A percentile compares a stretch with the other conserved stretches of the same genome.
These are phyloP conservation scores for Eptesicus fuscus DNA, from an alignment of 2,113 vertebrate species.

Conservation along the genomic window DNA sequence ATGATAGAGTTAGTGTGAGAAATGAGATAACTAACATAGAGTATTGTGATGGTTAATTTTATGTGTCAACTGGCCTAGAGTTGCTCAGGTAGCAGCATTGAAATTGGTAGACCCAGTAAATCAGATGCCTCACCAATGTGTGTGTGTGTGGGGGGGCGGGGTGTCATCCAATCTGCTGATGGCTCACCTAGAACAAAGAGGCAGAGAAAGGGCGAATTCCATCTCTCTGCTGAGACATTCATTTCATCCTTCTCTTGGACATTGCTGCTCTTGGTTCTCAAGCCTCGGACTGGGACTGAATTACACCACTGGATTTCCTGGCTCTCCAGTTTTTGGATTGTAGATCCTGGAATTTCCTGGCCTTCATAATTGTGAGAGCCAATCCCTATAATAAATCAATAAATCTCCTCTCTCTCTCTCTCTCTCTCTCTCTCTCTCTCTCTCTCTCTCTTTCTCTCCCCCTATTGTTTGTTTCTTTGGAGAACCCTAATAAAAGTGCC, in stretches of 20 bases:
- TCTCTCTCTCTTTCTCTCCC: no score
- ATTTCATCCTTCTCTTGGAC: not conserved
- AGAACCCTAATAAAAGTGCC: not conserved
- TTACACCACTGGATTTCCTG: not conserved
- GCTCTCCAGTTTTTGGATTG: not conserved
- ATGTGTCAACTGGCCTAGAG: not conserved
- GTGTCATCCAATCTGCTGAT: not conserved
- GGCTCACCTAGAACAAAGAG: not conserved
- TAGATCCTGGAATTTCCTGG: not conserved
- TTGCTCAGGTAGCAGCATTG: not conserved
- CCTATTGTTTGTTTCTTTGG: not conserved
- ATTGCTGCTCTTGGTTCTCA: not conserved
- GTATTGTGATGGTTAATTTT: not conserved
- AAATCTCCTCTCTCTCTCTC: not conserved
- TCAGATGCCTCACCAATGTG: not conserved
- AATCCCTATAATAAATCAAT: not conserved
- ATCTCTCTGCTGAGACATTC: not conserved
- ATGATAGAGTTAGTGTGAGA: not conserved
- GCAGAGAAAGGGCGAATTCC: not conserved
- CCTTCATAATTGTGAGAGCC: not conserved
- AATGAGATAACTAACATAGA: not conserved
- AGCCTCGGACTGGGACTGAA: not conserved
- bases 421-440: not conserved
- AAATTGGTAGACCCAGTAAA: not conserved
- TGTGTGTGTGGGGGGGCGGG: not conserved